phyloP scores from a whole-genome alignment of 2,113 vertebrate species.

The Gobius niger region DNA sequence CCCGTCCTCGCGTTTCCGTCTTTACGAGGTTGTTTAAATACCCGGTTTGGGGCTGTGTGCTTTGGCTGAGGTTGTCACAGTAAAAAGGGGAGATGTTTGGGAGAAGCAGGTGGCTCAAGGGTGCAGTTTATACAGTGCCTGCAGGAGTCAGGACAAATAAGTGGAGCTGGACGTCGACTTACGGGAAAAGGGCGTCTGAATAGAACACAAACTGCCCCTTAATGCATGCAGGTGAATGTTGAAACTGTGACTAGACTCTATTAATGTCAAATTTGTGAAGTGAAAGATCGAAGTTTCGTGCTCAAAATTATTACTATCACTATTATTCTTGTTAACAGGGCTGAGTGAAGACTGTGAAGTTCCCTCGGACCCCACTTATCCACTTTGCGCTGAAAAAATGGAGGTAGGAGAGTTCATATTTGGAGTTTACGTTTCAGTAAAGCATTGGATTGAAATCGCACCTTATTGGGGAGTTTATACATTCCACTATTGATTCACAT shows the following conservation, averaged over 20 bases:
- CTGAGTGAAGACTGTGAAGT: constrained; percentile 58
- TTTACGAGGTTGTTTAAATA: constrained; percentile 60
- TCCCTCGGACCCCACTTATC: constrained; percentile 63
- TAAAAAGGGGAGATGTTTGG: constrained; percentile 55
- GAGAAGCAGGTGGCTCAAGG: constrained; percentile 62
- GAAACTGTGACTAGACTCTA: background rate
- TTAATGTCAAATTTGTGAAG: background rate
- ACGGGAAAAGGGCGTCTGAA: constrained; percentile 55
- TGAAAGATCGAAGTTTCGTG: constrained; percentile 32
- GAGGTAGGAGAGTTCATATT: constrained; percentile 55
- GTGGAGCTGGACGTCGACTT: constrained; percentile 51
- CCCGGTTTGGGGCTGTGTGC: constrained; percentile 56
- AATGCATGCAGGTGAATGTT: background rate
- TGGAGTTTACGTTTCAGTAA: too few relatives aligned
- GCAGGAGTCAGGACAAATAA: constrained; percentile 57
- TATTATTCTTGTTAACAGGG: constrained; percentile 45
- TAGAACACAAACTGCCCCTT: constrained; percentile 37
- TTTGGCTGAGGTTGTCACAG: constrained; percentile 52
- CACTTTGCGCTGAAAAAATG: constrained; percentile 72
- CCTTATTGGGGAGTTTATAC: too few relatives aligned
- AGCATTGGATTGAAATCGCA: too few relatives aligned
- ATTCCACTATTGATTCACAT: too few relatives aligned
- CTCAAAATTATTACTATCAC: background rate
- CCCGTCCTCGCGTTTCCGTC: constrained; percentile 41
- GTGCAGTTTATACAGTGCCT: constrained; percentile 20